Conservation (phyloP, 2,888 invertebrate species). For the Bibio marci region DNA sequence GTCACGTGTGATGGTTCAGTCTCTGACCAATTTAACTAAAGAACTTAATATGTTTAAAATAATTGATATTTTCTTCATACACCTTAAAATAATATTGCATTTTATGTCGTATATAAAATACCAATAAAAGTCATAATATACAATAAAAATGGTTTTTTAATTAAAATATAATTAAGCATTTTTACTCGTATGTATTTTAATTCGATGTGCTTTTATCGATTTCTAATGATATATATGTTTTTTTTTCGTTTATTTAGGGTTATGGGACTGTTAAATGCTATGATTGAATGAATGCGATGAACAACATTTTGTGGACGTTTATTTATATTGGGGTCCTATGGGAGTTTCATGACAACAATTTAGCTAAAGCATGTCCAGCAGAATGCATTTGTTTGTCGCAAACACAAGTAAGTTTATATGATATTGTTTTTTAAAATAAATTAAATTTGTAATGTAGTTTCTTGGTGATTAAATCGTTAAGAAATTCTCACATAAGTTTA, state of each 20-base stretch:
- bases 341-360: conserved; percentile 19
- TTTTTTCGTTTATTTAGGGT: conserved; percentile 13
- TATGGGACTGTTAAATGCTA: background rate
- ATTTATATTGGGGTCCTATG: conserved; percentile 12
- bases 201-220: background rate
- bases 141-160: too few relatives aligned
- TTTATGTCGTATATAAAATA: too few relatives aligned
- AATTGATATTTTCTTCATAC: too few relatives aligned
- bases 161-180: too few relatives aligned
- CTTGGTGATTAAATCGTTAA: too few relatives aligned
- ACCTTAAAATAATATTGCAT: too few relatives aligned
- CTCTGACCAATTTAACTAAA: too few relatives aligned
- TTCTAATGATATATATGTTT: background rate
- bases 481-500: too few relatives aligned
- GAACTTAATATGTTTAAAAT: too few relatives aligned
- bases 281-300: conserved; percentile 24
- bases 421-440: background rate
- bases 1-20: too few relatives aligned
- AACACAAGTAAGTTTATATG: conserved; percentile 48
- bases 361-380: conserved; percentile 49
- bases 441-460: background rate
- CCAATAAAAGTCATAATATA: too few relatives aligned
- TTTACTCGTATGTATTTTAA: background rate
- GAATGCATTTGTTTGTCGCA: conserved; percentile 77
- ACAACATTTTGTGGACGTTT: conserved; percentile 21